A percentile compares a stretch with the other conserved stretches of the same genome.
Evolutionary conservation across 2,888 invertebrate genomes (phyloP).

Genomic region (Gnatocerus cornutus): DNA sequence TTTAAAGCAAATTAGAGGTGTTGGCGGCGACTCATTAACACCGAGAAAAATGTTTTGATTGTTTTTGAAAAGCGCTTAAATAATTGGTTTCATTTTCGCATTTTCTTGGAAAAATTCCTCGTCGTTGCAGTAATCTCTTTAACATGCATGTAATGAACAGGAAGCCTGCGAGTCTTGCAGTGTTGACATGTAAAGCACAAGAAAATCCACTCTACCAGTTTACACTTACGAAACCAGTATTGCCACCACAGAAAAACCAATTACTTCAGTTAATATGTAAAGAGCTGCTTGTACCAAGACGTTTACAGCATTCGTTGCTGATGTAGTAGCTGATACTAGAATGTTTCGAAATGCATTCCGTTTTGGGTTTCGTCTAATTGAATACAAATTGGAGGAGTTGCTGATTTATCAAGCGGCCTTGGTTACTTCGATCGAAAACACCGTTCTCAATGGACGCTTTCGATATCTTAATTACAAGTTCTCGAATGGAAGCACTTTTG

Average conservation of each 20-base stretch:
- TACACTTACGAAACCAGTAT: constrained; percentile 32
- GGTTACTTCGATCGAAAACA: constrained; percentile 1
- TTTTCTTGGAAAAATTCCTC: neutral
- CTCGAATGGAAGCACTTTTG: constrained; percentile 37
- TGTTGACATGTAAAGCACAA: constrained; percentile 9
- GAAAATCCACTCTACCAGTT: constrained; percentile 30
- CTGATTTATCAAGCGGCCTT: constrained; percentile 27
- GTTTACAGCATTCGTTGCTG: constrained; percentile 31
- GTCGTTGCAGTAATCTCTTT: neutral
- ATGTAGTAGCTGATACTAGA: constrained; percentile 34
- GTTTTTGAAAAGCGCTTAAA: neutral
- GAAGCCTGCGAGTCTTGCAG: constrained; percentile 8
- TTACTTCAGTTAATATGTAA: constrained; percentile 43
- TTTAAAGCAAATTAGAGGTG: neutral
- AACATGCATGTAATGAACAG: constrained; percentile 1
- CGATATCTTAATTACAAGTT: constrained; percentile 46
- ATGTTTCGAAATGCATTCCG: constrained; percentile 13
- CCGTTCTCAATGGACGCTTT: constrained; percentile 26
- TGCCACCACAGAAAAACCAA: constrained; percentile 41
- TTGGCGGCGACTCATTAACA: neutral
- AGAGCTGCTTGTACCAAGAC: constrained; percentile 29
- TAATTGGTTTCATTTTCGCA: no score
- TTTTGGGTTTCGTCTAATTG: constrained; percentile 11
- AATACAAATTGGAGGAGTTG: constrained; percentile 26
- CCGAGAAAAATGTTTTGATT: neutral